These are phyloP conservation scores for Rhynchotus rufescens DNA, from an alignment of 2,797 vertebrate genomes.

Conservation along the genomic window DNA sequence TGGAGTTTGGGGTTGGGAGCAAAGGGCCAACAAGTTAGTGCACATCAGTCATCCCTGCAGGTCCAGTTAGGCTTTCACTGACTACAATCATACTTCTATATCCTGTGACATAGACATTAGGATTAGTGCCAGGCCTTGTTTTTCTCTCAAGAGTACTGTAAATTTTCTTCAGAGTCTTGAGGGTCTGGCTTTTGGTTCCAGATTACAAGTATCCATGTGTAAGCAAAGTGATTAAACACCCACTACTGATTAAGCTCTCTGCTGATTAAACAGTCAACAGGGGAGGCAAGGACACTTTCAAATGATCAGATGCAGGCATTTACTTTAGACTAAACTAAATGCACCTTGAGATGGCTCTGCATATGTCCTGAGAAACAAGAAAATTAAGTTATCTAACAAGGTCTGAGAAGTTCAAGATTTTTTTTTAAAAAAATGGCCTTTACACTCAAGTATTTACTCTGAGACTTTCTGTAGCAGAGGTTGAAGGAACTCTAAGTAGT, in stretches of 20 bases:
- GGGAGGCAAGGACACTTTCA: background rate
- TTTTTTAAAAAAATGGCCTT: background rate
- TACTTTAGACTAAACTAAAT: background rate
- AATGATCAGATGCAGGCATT: background rate
- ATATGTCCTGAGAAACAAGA: background rate
- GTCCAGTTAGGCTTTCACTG: background rate
- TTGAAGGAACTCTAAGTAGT: background rate
- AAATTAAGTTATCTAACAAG: background rate
- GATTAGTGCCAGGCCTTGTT: background rate
- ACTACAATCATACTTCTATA: background rate
- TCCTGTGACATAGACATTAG: background rate
- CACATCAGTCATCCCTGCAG: background rate
- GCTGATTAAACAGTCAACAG: background rate
- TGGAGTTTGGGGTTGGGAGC: background rate
- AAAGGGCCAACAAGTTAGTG: background rate
- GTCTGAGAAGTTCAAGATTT: background rate
- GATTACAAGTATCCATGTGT: background rate
- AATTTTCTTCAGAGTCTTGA: background rate
- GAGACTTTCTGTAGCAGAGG: background rate
- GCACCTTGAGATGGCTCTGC: background rate
- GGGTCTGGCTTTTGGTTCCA: background rate
- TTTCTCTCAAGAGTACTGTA: background rate
- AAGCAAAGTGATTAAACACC: background rate
- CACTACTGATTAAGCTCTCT: background rate
- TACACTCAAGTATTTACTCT: background rate